Evolutionary conservation across 2,888 invertebrate genomes (phyloP), one percentile per base, ranked within the genome.

Genomic region (Machimus rusticus): DNA sequence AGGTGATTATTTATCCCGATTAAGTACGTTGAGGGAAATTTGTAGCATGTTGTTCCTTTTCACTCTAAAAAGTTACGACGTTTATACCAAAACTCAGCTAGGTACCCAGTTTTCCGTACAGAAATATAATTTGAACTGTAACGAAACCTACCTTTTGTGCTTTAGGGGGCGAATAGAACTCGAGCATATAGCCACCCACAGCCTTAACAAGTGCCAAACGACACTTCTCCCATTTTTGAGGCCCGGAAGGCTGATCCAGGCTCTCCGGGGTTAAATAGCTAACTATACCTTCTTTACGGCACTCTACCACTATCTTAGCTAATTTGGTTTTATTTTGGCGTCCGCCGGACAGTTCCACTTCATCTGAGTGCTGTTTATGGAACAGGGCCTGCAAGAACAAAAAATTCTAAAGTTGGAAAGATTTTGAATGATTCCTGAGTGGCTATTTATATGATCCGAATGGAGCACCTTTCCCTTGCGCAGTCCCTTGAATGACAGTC

Each of bases 161-260:
- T 93, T 98, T 97, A 0, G 98, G 98, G 8, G 99, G 99, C 5
- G 97, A 97, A 93, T 98, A 99, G 93, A 99, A 98, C 92, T 99
- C 99, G 87, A 99, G 93, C 92, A 93, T 98, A 91, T 98, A 98
- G 66, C 99, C 99, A 87, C 97, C 98, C 34, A 97, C 97, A 34
- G 98, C 98, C 93, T 98, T 98, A 9, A 99, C 97, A 87, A 99
- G 93, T 0, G 97, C 97, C 90, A 99, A 93, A 90, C 98, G 95
- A 92, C 98, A 98, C 92, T 96, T 97, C 92, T 98, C 98, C 98
- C 99, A 99, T 92, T 97, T 98, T 88, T 96, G 97, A 39, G 97
- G 96, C 19, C 97, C 97, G 9, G 95, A 95, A 0, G 95, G 95
- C 91, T 95, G 95, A 92, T 98, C 98, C 87, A 97, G 93, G 92